Conservation (phyloP, 2,113 vertebrate genomes). For the Rhynchomys soricoides region DNA sequence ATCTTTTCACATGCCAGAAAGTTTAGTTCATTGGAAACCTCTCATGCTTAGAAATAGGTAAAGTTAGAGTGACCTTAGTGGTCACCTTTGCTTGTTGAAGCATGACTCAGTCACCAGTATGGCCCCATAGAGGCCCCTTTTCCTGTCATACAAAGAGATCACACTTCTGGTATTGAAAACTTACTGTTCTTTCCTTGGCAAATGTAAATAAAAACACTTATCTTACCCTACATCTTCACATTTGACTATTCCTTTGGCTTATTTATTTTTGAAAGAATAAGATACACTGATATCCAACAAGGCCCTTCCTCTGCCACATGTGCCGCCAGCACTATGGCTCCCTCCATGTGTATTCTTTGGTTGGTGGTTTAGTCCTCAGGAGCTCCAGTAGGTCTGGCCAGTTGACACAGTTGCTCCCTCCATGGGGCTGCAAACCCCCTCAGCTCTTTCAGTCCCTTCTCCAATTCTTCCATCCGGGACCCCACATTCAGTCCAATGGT, state of each 20-base stretch:
- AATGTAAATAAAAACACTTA: background rate
- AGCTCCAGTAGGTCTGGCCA: too few species aligned
- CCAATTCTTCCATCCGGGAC: too few species aligned
- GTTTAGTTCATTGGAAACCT: slow-evolving; percentile 34
- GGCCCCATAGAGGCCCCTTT: background rate
- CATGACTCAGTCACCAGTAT: background rate
- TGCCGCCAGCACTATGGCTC: too few species aligned
- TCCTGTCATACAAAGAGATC: background rate
- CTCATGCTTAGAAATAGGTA: background rate
- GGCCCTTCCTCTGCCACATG: too few species aligned
- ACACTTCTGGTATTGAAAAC: background rate
- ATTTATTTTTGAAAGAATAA: background rate
- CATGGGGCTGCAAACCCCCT: too few species aligned
- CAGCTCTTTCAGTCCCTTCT: too few species aligned
- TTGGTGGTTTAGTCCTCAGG: too few species aligned
- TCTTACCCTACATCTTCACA: background rate
- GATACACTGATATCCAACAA: too few species aligned
- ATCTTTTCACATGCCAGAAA: background rate
- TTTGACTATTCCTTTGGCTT: background rate
- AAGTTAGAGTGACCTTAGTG: background rate
- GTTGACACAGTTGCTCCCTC: too few species aligned
- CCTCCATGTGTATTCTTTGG: too few species aligned
- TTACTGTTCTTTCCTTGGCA: background rate
- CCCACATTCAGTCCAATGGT: too few species aligned
- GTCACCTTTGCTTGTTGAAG: background rate